A percentile compares a stretch with the other conserved stretches of the same genome.
Evolutionary conservation across 2,888 invertebrate genomes (phyloP).

Genomic region (Scaptomyza tumidula): DNA sequence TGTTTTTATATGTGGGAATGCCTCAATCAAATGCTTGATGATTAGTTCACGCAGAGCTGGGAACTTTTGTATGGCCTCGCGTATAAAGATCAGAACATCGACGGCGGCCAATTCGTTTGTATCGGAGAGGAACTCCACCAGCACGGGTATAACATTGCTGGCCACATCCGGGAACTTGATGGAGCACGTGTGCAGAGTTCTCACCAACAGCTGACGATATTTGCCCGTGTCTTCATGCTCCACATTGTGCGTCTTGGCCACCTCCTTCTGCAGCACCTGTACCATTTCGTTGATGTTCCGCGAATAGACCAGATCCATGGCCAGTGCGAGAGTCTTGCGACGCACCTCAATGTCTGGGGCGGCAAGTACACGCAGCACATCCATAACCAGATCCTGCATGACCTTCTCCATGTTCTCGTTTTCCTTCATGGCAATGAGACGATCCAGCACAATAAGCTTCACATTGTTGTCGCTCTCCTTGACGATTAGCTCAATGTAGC

Average conservation of each 20-base stretch:
- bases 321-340: constrained; percentile 92
- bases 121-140: constrained; percentile 96
- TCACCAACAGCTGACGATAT: constrained; percentile 97
- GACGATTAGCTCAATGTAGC: constrained; percentile 99
- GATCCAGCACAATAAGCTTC: constrained; percentile 98
- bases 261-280: constrained; percentile 95
- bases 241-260: constrained; percentile 93
- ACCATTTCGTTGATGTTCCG: constrained; percentile 98
- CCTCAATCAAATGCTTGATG: constrained; percentile 90
- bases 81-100: constrained; percentile 97
- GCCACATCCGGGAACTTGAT: constrained; percentile 99
- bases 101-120: constrained; percentile 95
- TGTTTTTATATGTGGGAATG: constrained; percentile 94
- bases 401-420: constrained; percentile 93
- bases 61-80: constrained; percentile 98
- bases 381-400: constrained; percentile 95
- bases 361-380: constrained; percentile 96
- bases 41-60: constrained; percentile 92
- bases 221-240: constrained; percentile 98
- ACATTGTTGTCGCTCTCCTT: constrained; percentile 99
- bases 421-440: constrained; percentile 94
- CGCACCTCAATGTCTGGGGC: constrained; percentile 98
- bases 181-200: constrained; percentile 96
- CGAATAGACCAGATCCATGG: constrained; percentile 95
- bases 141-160: constrained; percentile 95